phyloP scores from a whole-genome alignment of 2,113 vertebrate genomes.

The Sander vitreus region DNA sequence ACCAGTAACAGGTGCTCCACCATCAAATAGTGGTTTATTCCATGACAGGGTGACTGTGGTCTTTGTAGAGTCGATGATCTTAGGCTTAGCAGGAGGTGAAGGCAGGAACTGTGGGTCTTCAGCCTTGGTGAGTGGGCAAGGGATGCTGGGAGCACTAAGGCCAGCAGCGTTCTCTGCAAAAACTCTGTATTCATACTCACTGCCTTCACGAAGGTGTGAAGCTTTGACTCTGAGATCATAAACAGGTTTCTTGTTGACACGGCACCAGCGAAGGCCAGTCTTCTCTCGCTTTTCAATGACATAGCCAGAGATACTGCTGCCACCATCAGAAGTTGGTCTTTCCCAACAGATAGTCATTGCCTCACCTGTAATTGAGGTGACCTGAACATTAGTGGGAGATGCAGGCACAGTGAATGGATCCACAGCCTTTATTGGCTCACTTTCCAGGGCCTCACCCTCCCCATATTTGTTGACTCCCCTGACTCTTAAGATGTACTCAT shows the following conservation, averaged over 20 bases:
- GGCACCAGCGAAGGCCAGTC: slow-evolving; percentile 94
- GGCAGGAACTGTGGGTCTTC: slow-evolving; percentile 96
- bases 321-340: slow-evolving; percentile 95
- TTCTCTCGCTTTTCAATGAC: slow-evolving; percentile 97
- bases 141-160: slow-evolving; percentile 91
- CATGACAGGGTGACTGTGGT: slow-evolving; percentile 90
- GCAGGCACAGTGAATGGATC: slow-evolving; percentile 94
- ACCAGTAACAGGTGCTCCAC: slow-evolving; percentile 93
- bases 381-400: slow-evolving; percentile 92
- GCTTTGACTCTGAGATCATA: slow-evolving; percentile 98
- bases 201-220: slow-evolving; percentile 91
- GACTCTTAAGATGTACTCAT: slow-evolving; percentile 98
- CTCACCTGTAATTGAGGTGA: slow-evolving; percentile 93
- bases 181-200: slow-evolving; percentile 97
- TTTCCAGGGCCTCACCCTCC: slow-evolving; percentile 93
- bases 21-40: slow-evolving; percentile 97
- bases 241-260: slow-evolving; percentile 98
- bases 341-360: slow-evolving; percentile 98
- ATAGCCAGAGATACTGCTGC: slow-evolving; percentile 94
- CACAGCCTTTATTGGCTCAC: slow-evolving; percentile 89
- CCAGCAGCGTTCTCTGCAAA: slow-evolving; percentile 97
- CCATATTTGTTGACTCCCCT: slow-evolving; percentile 97
- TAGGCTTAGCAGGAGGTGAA: slow-evolving; percentile 94
- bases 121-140: slow-evolving; percentile 90
- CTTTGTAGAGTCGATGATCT: slow-evolving; percentile 92